Evolutionary conservation across 1,140 invertebrate genomes (phyloP), one percentile per base, ranked within the genome.

Genomic region (Musca vetustissima): DNA sequence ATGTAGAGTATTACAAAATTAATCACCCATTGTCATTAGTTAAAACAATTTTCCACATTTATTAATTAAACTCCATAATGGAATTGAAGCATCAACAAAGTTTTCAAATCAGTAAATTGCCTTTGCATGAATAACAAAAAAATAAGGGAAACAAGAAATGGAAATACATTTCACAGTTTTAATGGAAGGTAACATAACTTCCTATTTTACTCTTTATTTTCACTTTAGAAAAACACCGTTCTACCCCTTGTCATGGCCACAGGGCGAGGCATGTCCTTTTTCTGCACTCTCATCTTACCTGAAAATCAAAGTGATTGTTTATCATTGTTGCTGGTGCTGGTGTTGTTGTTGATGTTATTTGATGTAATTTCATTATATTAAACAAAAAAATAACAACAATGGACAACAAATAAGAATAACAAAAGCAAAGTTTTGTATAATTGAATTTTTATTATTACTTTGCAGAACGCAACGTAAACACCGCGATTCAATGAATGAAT

Each of bases 391-490:
- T 25, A 59, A 59, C 24, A 59, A 59, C 11, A 28, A 28, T 9
- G 28, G 17, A 59, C 53, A 19, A 19, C 17, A 52, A 36, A 61
- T n/a, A 36, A 61, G 36, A 61, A 61, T 17, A 61, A 61, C n/a
- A 61, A 61, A 61, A 43, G 24, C 57, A 61, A 61, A 61, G n/a
- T 61, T 43, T 43, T 61, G 57, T 61, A 61, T 61, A 61, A 61
- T 61, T 61, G 28, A 61, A 61, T 61, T 61, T 61, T 61, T 61
- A 61, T 61, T 61, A 61, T 61, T 21, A 61, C 57, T 61, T 43
- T 43, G 36, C 36, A 9, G 36, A 43, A 43, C 36, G 36, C 36
- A 43, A 43, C 36, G 36, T 43, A 43, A 43, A 43, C 36, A 43
- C 36, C 6, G 36, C 36, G 36, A 43, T 8, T 43, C 6, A 43